Conservation (phyloP, 2,888 invertebrate species). For the Tipula confusa region DNA sequence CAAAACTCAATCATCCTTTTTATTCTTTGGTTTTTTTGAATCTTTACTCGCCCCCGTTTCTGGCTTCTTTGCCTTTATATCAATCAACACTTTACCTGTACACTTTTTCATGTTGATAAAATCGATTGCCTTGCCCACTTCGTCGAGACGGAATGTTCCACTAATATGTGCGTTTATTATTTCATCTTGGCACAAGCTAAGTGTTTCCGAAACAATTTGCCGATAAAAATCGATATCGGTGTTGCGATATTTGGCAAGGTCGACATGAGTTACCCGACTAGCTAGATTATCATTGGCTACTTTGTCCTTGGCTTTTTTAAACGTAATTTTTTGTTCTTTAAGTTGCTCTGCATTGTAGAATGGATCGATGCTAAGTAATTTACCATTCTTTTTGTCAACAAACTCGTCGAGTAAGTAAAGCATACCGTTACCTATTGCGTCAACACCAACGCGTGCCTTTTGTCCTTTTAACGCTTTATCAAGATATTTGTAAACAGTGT, state of each 20-base stretch:
- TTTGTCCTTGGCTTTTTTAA: slow-evolving; percentile 43
- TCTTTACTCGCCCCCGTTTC: not conserved
- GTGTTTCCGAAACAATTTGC: slow-evolving; percentile 55
- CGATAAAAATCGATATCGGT: slow-evolving; percentile 55
- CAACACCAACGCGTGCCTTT: slow-evolving; percentile 61
- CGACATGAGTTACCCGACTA: slow-evolving; percentile 51
- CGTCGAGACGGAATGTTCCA: slow-evolving; percentile 53
- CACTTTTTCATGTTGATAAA: slow-evolving; percentile 55
- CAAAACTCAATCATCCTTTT: not conserved
- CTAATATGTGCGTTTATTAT: slow-evolving; percentile 58
- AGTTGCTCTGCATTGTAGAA: slow-evolving; percentile 28
- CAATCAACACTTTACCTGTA: slow-evolving; percentile 58
- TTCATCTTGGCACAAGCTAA: slow-evolving; percentile 59
- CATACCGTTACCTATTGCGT: slow-evolving; percentile 59
- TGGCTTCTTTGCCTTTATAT: slow-evolving; percentile 38
- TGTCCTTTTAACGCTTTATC: slow-evolving; percentile 55
- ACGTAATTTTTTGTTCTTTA: slow-evolving; percentile 48
- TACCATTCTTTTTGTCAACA: slow-evolving; percentile 26
- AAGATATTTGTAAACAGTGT: slow-evolving; percentile 54
- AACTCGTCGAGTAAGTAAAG: slow-evolving; percentile 56
- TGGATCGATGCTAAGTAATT: slow-evolving; percentile 30
- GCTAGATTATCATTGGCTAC: slow-evolving; percentile 37
- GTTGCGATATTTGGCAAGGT: slow-evolving; percentile 51
- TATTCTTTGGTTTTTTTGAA: no score
- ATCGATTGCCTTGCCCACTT: slow-evolving; percentile 59